Evolutionary conservation across 1,140 invertebrate species (phyloP), one percentile per base, ranked within the genome.

Genomic region (Diorhabda sublineata): DNA sequence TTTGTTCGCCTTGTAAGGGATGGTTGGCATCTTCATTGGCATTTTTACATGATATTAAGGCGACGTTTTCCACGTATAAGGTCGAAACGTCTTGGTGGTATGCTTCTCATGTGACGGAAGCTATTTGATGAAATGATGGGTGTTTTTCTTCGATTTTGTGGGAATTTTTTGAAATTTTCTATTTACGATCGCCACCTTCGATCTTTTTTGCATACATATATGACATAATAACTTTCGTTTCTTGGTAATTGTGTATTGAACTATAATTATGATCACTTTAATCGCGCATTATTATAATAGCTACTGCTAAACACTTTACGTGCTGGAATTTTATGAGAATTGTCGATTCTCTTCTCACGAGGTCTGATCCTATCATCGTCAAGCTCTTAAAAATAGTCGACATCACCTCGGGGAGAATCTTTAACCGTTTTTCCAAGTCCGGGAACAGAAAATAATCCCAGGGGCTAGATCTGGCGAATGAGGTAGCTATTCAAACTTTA

Each of bases 41-140:
- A 74, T 70, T 74, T 74, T 74, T 69, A 67, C 73, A 71, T 74
- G 70, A 74, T 70, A 66, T 61, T 68, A 73, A 71, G 69, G 69
- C 64, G 9, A 71, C 52, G 47, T 66, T 71, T 69, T 64, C 47
- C 42, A 62, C 73, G 61, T 74, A 42, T 65, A 73, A 5, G 69
- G 70, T 61, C 45, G 42, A 69, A 69, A 56, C 68, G 64, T 68
- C 66, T 67, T 66, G 58, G 58, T 52, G 60, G 66, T 69, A 70
- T 72, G 68, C 64, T 60, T 70, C 72, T 64, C 69, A 71, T 69
- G 64, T 68, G 73, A 72, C 68, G 73, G 72, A 73, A 71, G 72
- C 66, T 67, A 71, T 52, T 69, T 52, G 9, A 58, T 9, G 52
- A 66, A 61, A 61, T 58, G 65, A 69, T 68, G 64, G 61, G 68